Percentiles rank a stretch among this genome's conserved stretches.
phyloP scores from a whole-genome alignment of 2,797 vertebrate genomes.

The Mastacembelus armatus region DNA sequence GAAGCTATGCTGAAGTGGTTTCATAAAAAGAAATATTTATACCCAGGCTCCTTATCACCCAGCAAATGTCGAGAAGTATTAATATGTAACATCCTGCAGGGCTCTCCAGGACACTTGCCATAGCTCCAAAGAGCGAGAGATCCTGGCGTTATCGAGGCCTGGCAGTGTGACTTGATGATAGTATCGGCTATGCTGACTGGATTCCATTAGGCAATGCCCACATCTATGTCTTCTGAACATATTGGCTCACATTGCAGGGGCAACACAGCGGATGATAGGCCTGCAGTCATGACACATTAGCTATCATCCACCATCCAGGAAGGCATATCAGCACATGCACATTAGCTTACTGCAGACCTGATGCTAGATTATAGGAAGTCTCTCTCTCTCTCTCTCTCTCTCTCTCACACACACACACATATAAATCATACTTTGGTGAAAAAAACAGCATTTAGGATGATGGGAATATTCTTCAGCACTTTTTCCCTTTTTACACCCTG shows the following conservation, averaged over 20 bases:
- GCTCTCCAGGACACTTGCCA: conserved; percentile 77
- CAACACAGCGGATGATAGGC: conserved; percentile 61
- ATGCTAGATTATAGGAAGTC: conserved; percentile 61
- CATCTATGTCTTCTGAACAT: conserved; percentile 75
- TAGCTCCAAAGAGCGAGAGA: conserved; percentile 65
- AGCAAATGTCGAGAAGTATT: conserved; percentile 77
- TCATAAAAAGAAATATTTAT: conserved; percentile 71
- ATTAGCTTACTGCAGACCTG: conserved; percentile 61
- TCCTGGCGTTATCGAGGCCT: conserved; percentile 72
- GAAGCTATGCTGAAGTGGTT: conserved; percentile 59
- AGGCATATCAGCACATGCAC: conserved; percentile 58
- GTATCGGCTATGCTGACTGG: conserved; percentile 77
- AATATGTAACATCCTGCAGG: conserved; percentile 82
- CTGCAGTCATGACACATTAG: conserved; percentile 68
- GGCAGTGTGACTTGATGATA: conserved; percentile 77
- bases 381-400: too few relatives aligned
- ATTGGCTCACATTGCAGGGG: conserved; percentile 68
- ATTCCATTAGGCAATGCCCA: conserved; percentile 82
- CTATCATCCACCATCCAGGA: conserved; percentile 72
- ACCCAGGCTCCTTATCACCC: conserved; percentile 71
- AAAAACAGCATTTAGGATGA: conserved; percentile 36
- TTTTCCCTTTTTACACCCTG: conserved; percentile 23
- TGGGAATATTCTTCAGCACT: conserved; percentile 41
- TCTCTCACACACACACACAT: too few relatives aligned
- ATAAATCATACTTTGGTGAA: conserved; percentile 43